Base-by-base conservation (phyloP, 2,888 invertebrate genomes). In the Dione vanillae region DNA sequence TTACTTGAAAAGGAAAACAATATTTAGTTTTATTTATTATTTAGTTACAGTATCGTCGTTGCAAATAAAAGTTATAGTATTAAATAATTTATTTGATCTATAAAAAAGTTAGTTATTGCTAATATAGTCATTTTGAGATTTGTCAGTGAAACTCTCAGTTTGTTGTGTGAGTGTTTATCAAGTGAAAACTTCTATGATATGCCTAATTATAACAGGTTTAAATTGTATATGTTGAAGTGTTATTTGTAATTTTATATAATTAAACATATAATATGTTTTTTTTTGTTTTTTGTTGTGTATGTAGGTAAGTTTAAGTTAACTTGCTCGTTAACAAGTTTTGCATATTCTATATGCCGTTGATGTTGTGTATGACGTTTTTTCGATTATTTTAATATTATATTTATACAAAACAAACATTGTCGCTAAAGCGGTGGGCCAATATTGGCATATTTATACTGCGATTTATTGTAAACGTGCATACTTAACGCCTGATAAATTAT, bases 21-120 rank as follows among this genome's bases (percentile, higher is more conserved):
- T 65, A 66, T 65, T 62, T 69, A 69, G 58, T 54, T 71, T 52
- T 43, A 62, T 68, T 62, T 52, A 68, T 61, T 61, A 65, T 68
- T 59, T 65, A 61, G 59, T 71, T 35, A 61, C 19, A 51, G 47
- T 64, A 65, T 59, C 58, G 43, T 52, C 43, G 56, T 51, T 45
- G 16, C 43, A 20, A 58, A 16, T 51, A 14, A 54, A 49, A 40
- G 27, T 14, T 62, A 9, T 16, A 41, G n/a, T 41, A n/a, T 59
- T 43, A 59, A 43, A 43, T 43, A 43, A 0, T 12, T 6, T 56
- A 11, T 16, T 11, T 35, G 16, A n/a, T 19, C 9, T 49, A 3
- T 8, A 45, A 45, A 45, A 47, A 16, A n/a, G n/a, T n/a, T 0
- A 1, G 7, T 2, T 8, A 7, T n/a, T 14, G 45, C 8, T 2